Conservation (phyloP, 2,797 vertebrate genomes). For the Crypturellus tataupa region DNA sequence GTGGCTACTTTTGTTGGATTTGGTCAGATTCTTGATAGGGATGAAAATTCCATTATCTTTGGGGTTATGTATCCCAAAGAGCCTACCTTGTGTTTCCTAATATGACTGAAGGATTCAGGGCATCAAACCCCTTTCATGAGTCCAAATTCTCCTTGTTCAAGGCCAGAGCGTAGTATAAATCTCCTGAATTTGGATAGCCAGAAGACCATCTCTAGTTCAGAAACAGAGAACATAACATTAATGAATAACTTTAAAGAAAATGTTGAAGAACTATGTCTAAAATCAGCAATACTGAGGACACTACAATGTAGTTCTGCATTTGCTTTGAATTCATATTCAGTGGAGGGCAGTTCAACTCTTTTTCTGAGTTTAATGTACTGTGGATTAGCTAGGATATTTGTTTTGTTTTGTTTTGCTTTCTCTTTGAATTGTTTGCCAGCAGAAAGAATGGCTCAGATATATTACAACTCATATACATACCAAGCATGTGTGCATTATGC, state of each 20-base stretch:
- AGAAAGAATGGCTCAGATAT: background rate
- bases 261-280: background rate
- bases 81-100: background rate
- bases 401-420: background rate
- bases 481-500: background rate
- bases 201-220: background rate
- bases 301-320: background rate
- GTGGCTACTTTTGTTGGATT: background rate
- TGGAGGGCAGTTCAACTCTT: background rate
- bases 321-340: background rate
- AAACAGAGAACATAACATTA: background rate
- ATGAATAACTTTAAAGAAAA: background rate
- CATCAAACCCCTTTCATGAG: background rate
- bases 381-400: background rate
- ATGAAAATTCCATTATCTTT: background rate
- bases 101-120: background rate
- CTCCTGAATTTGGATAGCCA: accelerated
- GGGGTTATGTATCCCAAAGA: background rate
- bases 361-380: accelerated
- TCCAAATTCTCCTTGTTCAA: background rate
- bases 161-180: background rate
- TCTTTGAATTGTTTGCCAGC: background rate
- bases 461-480: background rate
- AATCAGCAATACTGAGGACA: accelerated
- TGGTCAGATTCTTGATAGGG: background rate